These are phyloP conservation scores for Odiellus spinosus DNA, from an alignment of 2,888 invertebrate genomes.

Conservation along the genomic window DNA sequence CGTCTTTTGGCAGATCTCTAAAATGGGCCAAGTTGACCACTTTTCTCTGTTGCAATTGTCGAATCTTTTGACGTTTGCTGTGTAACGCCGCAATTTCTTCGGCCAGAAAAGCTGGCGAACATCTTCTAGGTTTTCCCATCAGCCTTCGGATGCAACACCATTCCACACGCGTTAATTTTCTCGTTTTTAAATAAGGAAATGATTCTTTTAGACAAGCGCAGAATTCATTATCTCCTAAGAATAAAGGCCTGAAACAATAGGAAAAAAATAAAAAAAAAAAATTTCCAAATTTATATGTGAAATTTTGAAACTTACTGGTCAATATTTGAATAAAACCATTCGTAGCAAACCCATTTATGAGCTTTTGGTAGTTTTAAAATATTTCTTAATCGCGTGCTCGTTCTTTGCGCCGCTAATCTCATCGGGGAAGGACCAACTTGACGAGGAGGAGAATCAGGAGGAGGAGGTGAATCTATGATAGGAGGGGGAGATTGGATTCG, in stretches of 20 bases:
- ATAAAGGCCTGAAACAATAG: constrained; percentile 51
- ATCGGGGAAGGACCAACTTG: constrained; percentile 34
- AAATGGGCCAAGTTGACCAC: constrained; percentile 46
- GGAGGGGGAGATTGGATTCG: constrained; percentile 25
- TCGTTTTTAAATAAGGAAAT: constrained; percentile 76
- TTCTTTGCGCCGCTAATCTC: constrained; percentile 69
- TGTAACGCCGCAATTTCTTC: constrained; percentile 86
- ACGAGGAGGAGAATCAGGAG: constrained; percentile 6
- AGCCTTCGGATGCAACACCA: constrained; percentile 89
- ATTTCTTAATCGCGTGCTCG: constrained; percentile 72
- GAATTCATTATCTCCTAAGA: constrained; percentile 92
- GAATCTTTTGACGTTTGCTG: constrained; percentile 73
- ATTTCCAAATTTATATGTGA: neutral
- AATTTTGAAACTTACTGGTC: constrained; percentile 44
- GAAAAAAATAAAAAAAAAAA: neutral
- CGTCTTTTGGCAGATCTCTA: constrained; percentile 82
- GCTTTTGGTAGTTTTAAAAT: constrained; percentile 93
- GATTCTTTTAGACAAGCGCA: constrained; percentile 80
- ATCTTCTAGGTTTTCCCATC: constrained; percentile 85
- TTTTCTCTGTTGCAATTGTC: constrained; percentile 82
- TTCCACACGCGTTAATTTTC: constrained; percentile 67
- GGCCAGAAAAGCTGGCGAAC: constrained; percentile 63
- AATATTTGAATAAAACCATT: constrained; percentile 98
- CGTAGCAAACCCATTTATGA: constrained; percentile 97
- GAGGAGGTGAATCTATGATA: constrained; percentile 5